Percentiles rank a stretch among this genome's conserved stretches.
Conservation (phyloP, 2,888 invertebrate species). For the Hypomecis atomaria region DNA sequence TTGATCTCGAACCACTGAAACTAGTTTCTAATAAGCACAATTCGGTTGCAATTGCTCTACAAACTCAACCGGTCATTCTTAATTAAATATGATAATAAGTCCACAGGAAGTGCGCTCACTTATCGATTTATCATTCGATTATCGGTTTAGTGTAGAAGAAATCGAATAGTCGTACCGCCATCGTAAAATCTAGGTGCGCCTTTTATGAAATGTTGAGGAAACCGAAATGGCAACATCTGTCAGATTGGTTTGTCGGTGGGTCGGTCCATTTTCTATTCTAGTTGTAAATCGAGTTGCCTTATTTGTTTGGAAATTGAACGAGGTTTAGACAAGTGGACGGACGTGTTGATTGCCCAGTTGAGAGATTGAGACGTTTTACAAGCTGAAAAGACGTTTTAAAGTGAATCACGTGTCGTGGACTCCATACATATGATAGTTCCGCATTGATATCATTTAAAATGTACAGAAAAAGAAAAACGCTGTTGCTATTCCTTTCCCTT, state of each 20-base stretch:
- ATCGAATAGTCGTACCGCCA: not conserved
- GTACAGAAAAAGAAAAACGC: too few species aligned
- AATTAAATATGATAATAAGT: constrained; percentile 28
- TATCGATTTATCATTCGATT: constrained; percentile 20
- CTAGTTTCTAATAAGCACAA: constrained; percentile 15
- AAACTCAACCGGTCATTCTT: constrained; percentile 13
- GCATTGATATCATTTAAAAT: too few species aligned
- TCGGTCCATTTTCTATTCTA: constrained; percentile 23
- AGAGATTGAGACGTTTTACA: constrained; percentile 14
- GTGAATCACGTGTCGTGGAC: not conserved
- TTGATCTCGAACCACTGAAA: constrained; percentile 1
- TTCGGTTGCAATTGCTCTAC: constrained; percentile 20
- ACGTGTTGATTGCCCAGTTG: constrained; percentile 5
- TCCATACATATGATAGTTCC: not conserved
- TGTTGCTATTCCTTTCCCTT: too few species aligned
- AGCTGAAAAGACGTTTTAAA: not conserved
- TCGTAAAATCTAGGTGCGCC: constrained; percentile 33
- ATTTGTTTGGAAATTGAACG: constrained; percentile 14
- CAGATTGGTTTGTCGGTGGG: constrained; percentile 13
- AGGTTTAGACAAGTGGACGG: constrained; percentile 18
- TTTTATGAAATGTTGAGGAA: constrained; percentile 29
- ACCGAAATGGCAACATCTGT: constrained; percentile 17
- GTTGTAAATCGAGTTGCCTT: constrained; percentile 26
- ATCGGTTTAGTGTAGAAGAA: constrained; percentile 12
- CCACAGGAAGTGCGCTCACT: constrained; percentile 20